phyloP scores from a whole-genome alignment of 1,140 invertebrate species.

The Cyclina sinensis region DNA sequence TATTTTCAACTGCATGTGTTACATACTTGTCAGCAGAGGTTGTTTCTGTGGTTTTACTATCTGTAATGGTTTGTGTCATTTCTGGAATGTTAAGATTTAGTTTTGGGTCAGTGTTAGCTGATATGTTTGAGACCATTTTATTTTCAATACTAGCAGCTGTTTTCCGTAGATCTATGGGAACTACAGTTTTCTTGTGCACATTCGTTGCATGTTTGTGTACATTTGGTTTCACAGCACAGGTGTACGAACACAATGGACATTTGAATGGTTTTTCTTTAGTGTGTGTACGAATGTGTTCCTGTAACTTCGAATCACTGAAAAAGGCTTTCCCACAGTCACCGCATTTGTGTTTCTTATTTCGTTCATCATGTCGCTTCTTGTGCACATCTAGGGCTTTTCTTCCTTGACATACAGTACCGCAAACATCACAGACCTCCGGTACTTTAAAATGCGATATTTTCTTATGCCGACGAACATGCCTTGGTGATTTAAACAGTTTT shows the following conservation, averaged over 20 bases:
- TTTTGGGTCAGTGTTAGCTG: too few species aligned
- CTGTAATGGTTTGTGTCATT: too few species aligned
- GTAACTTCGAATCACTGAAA: neutral
- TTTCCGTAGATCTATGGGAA: neutral
- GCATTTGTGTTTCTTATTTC: neutral
- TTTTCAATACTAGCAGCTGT: neutral
- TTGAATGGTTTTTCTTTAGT: constrained; percentile 11
- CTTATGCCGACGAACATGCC: neutral
- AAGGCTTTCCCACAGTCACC: constrained; percentile 16
- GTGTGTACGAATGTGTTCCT: constrained; percentile 1
- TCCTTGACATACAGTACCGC: neutral
- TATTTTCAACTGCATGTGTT: too few species aligned
- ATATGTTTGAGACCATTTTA: neutral
- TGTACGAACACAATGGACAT: neutral
- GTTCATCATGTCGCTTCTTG: constrained; percentile 8
- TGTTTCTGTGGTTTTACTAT: too few species aligned
- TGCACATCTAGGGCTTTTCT: neutral
- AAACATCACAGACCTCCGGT: constrained; percentile 1
- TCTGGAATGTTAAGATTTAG: too few species aligned
- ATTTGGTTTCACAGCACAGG: neutral
- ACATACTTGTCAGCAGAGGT: too few species aligned
- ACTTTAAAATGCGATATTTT: neutral
- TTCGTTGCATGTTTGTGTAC: neutral
- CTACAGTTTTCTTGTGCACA: neutral
- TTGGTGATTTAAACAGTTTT: neutral